Evolutionary conservation across 2,113 vertebrate species (phyloP).

Genomic region (Pedetes capensis): DNA sequence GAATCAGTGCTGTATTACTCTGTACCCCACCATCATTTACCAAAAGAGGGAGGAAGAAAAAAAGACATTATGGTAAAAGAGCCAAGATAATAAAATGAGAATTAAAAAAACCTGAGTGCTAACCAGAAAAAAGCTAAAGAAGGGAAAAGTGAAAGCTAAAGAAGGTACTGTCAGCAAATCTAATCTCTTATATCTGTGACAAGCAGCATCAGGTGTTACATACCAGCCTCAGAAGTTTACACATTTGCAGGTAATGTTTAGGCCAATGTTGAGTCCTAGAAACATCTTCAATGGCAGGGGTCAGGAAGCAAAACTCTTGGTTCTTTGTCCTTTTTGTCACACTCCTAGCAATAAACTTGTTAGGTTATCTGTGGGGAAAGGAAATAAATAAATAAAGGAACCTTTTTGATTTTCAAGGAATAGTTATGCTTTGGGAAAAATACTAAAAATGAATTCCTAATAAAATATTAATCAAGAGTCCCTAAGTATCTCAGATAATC

Average conservation of each 20-base stretch:
- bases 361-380: neutral
- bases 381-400: too few species aligned
- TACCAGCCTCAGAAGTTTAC: neutral
- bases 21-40: too few species aligned
- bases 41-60: too few species aligned
- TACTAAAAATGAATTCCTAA: neutral
- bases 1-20: too few species aligned
- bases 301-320: neutral
- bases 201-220: neutral
- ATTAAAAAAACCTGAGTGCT: neutral
- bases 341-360: neutral
- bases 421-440: neutral
- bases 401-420: neutral
- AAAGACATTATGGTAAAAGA: neutral
- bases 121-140: neutral
- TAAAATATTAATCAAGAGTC: neutral
- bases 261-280: neutral
- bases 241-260: neutral
- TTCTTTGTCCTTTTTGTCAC: neutral
- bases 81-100: neutral
- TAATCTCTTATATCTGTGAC: accelerated
- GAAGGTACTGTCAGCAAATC: neutral
- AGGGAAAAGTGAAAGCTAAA: neutral
- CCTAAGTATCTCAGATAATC: neutral
- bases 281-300: neutral